Base-by-base conservation (phyloP, 2,888 invertebrate genomes). In the Caenorhabditis imperialis region DNA sequence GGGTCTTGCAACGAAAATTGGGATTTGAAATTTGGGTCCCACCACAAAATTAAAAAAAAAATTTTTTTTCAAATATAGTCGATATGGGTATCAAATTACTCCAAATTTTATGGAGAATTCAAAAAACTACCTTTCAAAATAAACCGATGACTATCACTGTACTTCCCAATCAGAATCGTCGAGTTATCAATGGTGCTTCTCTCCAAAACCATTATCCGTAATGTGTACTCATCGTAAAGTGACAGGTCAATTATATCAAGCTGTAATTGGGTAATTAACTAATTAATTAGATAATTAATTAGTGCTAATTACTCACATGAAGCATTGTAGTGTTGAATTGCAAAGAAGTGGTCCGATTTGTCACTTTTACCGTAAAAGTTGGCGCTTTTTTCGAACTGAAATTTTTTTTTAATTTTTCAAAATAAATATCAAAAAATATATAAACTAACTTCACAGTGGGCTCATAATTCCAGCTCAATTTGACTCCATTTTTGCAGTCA, bases 211-310 rank as follows among this genome's bases (percentile, higher is more conserved):
- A 71, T 53, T 44, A 83, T 63, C n/a, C 72, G 58, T 3, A 83
- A 54, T 2, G 70, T 42, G 58, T 81, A 83, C 51, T 80, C 78
- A n/a, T 75, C 69, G 44, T 83, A 42, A 10, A 79, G 61, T 1
- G 69, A 57, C 12, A 83, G 63, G 55, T 79, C 74, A 8, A 38
- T 60, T 4, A 82, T 62, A 44, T 75, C 71, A 0, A 82, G 40
- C 82, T 82, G 57, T 20, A 82, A 70, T 42, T 37, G 14, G 1
- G 6, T 22, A 25, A 33, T 44, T 25, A 1, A 5, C n/a, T n/a
- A n/a, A n/a, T n/a, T n/a, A n/a, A n/a, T n/a, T n/a, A n/a, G n/a
- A n/a, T n/a, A n/a, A 37, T 8, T 6, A 18, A 30, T 30, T 54
- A 38, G 14, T 16, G n/a, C 22, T 20, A 16, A 42, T 20, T 16